Percentiles rank a stretch among this genome's conserved stretches.
Conservation (phyloP, 2,888 invertebrate genomes). For the Lissonota sp. region DNA sequence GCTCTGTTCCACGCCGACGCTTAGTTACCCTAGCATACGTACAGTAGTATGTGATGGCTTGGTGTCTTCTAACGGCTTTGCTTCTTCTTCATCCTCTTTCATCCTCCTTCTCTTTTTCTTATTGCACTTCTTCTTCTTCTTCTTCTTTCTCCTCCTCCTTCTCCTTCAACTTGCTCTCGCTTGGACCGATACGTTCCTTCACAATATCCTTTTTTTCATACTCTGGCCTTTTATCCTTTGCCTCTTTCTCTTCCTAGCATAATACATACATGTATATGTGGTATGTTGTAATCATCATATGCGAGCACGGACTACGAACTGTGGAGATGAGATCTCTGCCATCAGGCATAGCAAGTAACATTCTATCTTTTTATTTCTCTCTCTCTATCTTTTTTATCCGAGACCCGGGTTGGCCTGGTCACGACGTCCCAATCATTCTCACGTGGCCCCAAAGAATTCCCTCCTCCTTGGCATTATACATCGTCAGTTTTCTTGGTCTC, state of each 20-base stretch:
- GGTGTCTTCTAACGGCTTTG: constrained; percentile 59
- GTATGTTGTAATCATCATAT: constrained; percentile 60
- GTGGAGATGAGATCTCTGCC: constrained; percentile 55
- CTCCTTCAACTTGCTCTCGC: constrained; percentile 6
- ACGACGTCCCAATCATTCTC: constrained; percentile 65
- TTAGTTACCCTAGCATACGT: constrained; percentile 50
- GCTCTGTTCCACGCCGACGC: constrained; percentile 59
- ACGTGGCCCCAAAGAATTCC: constrained; percentile 60
- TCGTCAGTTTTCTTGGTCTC: constrained; percentile 1
- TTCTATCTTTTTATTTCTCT: constrained; percentile 43
- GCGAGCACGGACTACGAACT: constrained; percentile 47
- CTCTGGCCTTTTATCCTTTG: constrained; percentile 10
- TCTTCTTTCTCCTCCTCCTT: constrained; percentile 13
- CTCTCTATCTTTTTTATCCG: constrained; percentile 24
- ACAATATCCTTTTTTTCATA: constrained; percentile 33
- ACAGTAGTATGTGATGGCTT: constrained; percentile 32
- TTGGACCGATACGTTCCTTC: constrained; percentile 47
- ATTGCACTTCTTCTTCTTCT: constrained; percentile 45
- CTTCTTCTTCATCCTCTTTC: constrained; percentile 53
- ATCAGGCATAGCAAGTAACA: constrained; percentile 42
- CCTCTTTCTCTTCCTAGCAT: constrained; percentile 32
- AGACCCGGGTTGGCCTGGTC: constrained; percentile 54
- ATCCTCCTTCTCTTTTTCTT: constrained; percentile 60
- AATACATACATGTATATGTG: neutral
- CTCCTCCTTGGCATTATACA: constrained; percentile 31